A percentile compares a stretch with the other conserved stretches of the same genome.
These are phyloP conservation scores for Lasioglossum pauxillum DNA, from an alignment of 2,888 invertebrate species.

Conservation along the genomic window DNA sequence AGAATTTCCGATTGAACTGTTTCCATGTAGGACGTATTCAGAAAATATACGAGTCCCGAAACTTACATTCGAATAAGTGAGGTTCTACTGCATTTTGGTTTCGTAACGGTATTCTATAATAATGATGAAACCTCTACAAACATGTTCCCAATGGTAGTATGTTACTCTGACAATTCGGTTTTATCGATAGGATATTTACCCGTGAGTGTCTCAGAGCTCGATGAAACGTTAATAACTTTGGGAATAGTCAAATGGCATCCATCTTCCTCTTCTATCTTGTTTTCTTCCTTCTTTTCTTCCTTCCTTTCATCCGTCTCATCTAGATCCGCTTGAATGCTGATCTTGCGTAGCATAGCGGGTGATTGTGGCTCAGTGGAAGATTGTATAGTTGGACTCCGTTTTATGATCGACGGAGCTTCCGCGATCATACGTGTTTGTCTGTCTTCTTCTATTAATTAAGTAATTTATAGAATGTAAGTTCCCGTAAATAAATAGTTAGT, in stretches of 20 bases:
- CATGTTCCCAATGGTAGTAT: background rate
- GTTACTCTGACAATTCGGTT: background rate
- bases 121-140: no score
- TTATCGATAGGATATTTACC: conserved; percentile 84
- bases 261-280: conserved; percentile 85
- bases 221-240: conserved; percentile 90
- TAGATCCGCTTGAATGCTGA: conserved; percentile 85
- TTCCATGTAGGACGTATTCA: no score
- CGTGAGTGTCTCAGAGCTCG: conserved; percentile 92
- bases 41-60: no score
- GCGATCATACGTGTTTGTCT: conserved; percentile 81
- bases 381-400: conserved; percentile 76
- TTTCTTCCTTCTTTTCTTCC: background rate
- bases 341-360: conserved; percentile 78
- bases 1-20: no score
- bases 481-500: background rate
- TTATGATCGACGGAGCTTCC: conserved; percentile 80
- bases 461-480: background rate
- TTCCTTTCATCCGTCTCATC: conserved; percentile 56
- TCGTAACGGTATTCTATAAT: no score
- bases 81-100: no score
- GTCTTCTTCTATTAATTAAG: conserved; percentile 85
- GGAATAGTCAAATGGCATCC: conserved; percentile 89
- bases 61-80: no score
- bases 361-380: conserved; percentile 66